A percentile compares a stretch with the other conserved stretches of the same genome.
Conservation (phyloP, 1,140 invertebrate genomes). For the Portunus trituberculatus region DNA sequence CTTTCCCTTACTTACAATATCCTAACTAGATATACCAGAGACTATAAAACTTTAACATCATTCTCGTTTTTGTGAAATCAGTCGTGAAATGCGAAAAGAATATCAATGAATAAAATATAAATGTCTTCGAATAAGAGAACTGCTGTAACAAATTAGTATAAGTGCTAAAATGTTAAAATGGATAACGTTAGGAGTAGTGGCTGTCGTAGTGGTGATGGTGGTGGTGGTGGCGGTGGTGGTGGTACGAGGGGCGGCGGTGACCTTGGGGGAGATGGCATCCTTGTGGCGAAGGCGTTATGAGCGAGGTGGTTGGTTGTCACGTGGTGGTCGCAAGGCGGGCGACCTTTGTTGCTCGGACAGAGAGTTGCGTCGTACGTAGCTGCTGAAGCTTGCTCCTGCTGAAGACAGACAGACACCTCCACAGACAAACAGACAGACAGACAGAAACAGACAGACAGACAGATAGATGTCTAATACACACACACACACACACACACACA, state of each 20-base stretch:
- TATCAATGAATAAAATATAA: too few relatives aligned
- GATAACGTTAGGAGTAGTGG: not conserved
- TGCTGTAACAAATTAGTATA: too few relatives aligned
- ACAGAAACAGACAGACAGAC: not conserved
- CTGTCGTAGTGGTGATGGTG: too few relatives aligned
- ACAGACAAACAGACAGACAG: not conserved
- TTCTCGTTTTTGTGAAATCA: too few relatives aligned
- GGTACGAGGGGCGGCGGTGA: not conserved
- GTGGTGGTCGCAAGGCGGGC: slow-evolving; percentile 15
- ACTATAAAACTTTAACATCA: not conserved
- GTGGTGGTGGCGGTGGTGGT: not conserved
- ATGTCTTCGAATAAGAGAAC: too few relatives aligned
- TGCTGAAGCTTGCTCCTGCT: not conserved
- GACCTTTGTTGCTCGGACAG: not conserved
- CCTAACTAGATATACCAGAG: not conserved
- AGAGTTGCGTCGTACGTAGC: not conserved
- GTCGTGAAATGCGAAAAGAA: too few relatives aligned
- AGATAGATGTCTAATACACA: too few relatives aligned
- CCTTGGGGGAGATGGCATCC: not conserved
- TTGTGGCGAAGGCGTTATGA: not conserved
- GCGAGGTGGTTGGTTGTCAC: not conserved
- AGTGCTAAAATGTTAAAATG: too few relatives aligned
- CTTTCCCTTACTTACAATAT: not conserved
- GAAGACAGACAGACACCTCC: not conserved
- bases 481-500: not conserved